A percentile compares a stretch with the other conserved stretches of the same genome.
phyloP scores from a whole-genome alignment of 1,140 invertebrate genomes.

The Eufriesea mexicana region DNA sequence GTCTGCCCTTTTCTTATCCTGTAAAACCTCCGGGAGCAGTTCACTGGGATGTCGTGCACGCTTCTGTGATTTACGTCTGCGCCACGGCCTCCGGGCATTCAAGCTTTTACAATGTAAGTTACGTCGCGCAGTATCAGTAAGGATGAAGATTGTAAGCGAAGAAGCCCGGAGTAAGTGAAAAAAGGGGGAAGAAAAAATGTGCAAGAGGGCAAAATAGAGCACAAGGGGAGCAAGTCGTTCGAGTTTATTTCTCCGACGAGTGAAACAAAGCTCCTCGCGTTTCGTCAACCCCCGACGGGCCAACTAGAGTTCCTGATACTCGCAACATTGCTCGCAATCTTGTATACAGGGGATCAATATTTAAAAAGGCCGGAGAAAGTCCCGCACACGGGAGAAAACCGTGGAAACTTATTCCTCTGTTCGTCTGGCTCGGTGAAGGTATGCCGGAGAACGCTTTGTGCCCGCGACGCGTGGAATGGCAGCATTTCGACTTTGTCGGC shows the following conservation, averaged over 20 bases:
- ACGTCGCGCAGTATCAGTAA: neutral
- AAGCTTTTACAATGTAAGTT: conserved; percentile 10
- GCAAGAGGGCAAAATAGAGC: too few relatives aligned
- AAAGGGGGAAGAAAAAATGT: neutral
- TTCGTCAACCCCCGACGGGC: too few relatives aligned
- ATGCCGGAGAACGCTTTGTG: too few relatives aligned
- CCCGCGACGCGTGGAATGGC: too few relatives aligned
- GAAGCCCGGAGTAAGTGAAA: neutral
- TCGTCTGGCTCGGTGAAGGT: too few relatives aligned
- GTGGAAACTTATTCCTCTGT: too few relatives aligned
- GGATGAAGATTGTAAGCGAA: conserved; percentile 5
- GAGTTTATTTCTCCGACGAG: conserved; percentile 13
- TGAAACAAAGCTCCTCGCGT: conserved; percentile 11
- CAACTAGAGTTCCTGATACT: neutral
- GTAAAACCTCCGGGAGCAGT: conserved; percentile 13
- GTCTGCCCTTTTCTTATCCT: conserved; percentile 4
- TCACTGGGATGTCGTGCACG: conserved; percentile 3
- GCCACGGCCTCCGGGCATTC: neutral
- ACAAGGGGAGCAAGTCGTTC: neutral
- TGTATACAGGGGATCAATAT: neutral
- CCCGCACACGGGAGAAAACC: too few relatives aligned
- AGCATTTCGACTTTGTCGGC: too few relatives aligned
- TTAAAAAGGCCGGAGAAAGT: neutral
- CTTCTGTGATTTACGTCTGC: conserved; percentile 25
- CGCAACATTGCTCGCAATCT: neutral